These are phyloP conservation scores for Sinocyclocheilus grahami DNA, from an alignment of 2,113 vertebrate species.

Conservation along the genomic window DNA sequence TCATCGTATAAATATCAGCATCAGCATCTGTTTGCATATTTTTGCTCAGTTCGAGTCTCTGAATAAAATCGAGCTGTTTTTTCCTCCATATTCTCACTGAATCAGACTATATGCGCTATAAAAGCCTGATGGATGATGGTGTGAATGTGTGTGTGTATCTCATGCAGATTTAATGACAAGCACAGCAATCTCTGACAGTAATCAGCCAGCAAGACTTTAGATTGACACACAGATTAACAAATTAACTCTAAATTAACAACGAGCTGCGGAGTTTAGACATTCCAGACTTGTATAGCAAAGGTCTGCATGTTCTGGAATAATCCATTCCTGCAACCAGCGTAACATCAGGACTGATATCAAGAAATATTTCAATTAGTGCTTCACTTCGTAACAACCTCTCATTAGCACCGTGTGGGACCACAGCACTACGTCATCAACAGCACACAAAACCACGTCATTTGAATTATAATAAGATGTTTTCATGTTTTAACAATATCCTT, in stretches of 20 bases:
- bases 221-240: too few species aligned
- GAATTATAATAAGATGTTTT: background rate
- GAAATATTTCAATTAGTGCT: conserved; percentile 51
- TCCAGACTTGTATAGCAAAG: background rate
- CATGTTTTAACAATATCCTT: background rate
- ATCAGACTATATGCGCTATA: background rate
- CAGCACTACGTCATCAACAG: conserved; percentile 57
- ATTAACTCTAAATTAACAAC: background rate
- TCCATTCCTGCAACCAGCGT: background rate
- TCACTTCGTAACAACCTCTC: conserved; percentile 80
- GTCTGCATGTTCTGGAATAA: conserved; percentile 7
- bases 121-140: background rate
- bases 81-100: background rate
- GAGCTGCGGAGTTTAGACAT: background rate
- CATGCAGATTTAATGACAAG: background rate
- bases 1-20: background rate
- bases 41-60: background rate
- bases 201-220: background rate
- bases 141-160: background rate
- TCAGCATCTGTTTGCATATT: too few species aligned
- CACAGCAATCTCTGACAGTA: background rate
- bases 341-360: conserved; percentile 23
- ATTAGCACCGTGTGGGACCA: conserved; percentile 77
- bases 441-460: background rate
- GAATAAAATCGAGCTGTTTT: background rate